Percentiles rank a stretch among this genome's conserved stretches.
These are phyloP conservation scores for Lophius piscatorius DNA, from an alignment of 2,113 vertebrate species.

Conservation along the genomic window DNA sequence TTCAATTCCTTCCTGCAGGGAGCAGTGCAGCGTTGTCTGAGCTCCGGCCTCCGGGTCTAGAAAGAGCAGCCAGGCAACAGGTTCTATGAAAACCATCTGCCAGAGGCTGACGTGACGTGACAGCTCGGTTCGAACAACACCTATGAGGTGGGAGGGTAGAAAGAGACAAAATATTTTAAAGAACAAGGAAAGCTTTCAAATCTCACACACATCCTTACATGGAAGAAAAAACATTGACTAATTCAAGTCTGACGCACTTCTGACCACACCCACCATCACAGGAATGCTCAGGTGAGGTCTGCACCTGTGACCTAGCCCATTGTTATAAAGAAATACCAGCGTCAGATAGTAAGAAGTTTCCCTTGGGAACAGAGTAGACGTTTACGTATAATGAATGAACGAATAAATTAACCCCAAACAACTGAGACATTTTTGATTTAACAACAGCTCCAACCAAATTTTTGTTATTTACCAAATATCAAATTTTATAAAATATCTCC, in stretches of 20 bases:
- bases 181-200: too few species aligned
- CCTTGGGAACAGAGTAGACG: too few species aligned
- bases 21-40: slow-evolving; percentile 78
- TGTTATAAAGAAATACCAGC: background rate
- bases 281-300: background rate
- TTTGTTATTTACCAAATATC: too few species aligned
- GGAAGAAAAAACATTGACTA: too few species aligned
- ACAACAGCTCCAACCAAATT: too few species aligned
- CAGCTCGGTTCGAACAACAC: slow-evolving; percentile 70
- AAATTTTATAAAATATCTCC: too few species aligned
- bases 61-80: slow-evolving; percentile 67
- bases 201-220: too few species aligned
- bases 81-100: slow-evolving; percentile 74
- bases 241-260: too few species aligned
- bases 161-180: background rate
- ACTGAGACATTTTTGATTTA: too few species aligned
- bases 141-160: slow-evolving; percentile 24
- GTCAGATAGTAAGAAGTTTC: too few species aligned
- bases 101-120: slow-evolving; percentile 73
- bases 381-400: too few species aligned
- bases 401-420: too few species aligned
- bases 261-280: background rate
- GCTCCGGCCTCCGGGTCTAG: slow-evolving; percentile 69
- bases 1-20: slow-evolving; percentile 74
- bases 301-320: background rate